Evolutionary conservation across 1,140 invertebrate species (phyloP).

Genomic region (Littorina saxatilis): DNA sequence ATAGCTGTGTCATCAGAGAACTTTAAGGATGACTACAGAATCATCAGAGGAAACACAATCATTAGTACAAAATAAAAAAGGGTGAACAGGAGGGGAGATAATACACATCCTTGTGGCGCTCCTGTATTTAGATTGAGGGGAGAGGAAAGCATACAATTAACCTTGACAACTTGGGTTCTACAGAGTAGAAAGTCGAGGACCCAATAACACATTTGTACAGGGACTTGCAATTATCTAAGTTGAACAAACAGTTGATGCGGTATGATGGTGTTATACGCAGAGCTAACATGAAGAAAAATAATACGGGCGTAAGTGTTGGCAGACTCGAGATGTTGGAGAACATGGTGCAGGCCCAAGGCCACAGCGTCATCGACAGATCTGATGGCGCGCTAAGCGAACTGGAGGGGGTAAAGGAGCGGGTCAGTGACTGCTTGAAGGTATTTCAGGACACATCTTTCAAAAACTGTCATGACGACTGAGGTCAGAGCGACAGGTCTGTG

Average conservation of each 20-base stretch:
- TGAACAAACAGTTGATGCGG: not conserved
- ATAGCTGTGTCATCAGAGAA: not conserved
- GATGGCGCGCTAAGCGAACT: too few relatives aligned
- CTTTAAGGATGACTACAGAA: not conserved
- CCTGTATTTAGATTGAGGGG: not conserved
- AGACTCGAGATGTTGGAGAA: not conserved
- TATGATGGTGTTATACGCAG: conserved; percentile 1
- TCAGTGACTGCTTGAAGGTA: not conserved
- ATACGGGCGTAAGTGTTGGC: not conserved
- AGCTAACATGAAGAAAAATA: not conserved
- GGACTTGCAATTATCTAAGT: not conserved
- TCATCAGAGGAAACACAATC: not conserved
- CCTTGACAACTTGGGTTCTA: not conserved
- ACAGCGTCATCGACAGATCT: not conserved
- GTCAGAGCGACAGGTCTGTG: not conserved
- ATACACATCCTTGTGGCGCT: not conserved
- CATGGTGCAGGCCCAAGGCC: not conserved
- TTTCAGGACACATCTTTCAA: not conserved
- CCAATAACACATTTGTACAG: not conserved
- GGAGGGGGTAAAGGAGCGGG: not conserved
- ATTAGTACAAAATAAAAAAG: not conserved
- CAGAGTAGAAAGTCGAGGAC: not conserved
- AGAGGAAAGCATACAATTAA: not conserved
- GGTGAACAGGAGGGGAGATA: not conserved
- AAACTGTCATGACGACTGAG: not conserved